Base-by-base conservation (phyloP, 2,113 vertebrate genomes). In the Pedionomus torquatus region DNA sequence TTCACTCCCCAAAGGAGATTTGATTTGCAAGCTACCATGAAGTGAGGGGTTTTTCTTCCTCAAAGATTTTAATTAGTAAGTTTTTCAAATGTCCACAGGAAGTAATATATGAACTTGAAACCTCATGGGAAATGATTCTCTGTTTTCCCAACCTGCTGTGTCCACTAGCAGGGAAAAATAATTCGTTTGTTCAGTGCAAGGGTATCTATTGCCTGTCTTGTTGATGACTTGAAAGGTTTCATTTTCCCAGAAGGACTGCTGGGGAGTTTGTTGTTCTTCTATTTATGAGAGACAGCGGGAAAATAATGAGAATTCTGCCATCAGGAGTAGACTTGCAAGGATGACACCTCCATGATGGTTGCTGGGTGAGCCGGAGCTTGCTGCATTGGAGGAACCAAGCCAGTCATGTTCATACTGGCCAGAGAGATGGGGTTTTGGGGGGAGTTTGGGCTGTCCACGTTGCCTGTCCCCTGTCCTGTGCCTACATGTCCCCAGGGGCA, bases 141-240 rank as follows among this genome's bases (percentile, higher is more conserved):
- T 70, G 14, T 86, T 95, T 95, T 86, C 64, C 64, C 46, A 87
- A 9, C 71, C 90, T 51, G 88, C 85, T 86, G 82, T 66, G 43
- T 39, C 64, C 80, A 48, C 69, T 61, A 71, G 46, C 88, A 90
- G 55, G 39, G 55, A 63, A 63, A 93, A 94, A 49, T 14, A 46
- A 83, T 63, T 66, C 57, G 33, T 46, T 86, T 41, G 8, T 11
- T 69, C 66, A 11, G 81, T 30, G 82, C 74, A 63, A n/a, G 21
- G 25, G 26, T 37, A 51, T 35, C 68, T 46, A 52, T 70, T 33
- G 76, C 74, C 54, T 71, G 43, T 57, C 61, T 4, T 58, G 81
- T 17, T 61, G 71, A 71, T 78, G 85, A 60, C 69, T 88, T 75
- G 71, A 1, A 16, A 86, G 85, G 64, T 64, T 93, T 89, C 83